Evolutionary conservation across 2,888 invertebrate genomes (phyloP).

Genomic region (Eudemis profundana): DNA sequence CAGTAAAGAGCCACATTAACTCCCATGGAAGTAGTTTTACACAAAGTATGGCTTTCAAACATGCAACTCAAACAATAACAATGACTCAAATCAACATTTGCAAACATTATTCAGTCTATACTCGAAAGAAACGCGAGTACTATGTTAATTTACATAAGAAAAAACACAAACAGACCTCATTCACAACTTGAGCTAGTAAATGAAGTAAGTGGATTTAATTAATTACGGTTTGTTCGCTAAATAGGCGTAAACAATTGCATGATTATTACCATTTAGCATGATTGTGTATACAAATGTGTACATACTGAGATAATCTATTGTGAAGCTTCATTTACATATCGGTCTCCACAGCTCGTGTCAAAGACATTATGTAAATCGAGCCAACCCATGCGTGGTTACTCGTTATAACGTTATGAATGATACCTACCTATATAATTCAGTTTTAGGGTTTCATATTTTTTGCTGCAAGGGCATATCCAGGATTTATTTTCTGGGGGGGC

Average conservation of each 20-base stretch:
- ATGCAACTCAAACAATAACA: conserved; percentile 8
- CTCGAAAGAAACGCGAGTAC: background rate
- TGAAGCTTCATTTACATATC: conserved; percentile 39
- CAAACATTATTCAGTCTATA: background rate
- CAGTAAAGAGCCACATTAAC: background rate
- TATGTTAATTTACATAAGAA: conserved; percentile 33
- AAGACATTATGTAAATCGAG: conserved; percentile 40
- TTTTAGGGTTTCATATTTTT: no score
- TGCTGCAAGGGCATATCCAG: no score
- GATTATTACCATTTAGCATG: conserved; percentile 49
- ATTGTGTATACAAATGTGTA: conserved; percentile 40
- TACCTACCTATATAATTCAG: conserved; percentile 1
- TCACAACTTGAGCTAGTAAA: conserved; percentile 20
- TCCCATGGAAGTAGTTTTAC: background rate
- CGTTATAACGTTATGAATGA: conserved; percentile 12
- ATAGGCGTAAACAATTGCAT: conserved; percentile 46
- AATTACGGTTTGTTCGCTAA: conserved; percentile 44
- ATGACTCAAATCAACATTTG: background rate
- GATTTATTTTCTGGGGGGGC: no score
- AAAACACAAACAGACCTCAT: conserved; percentile 31
- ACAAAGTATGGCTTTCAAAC: conserved; percentile 2
- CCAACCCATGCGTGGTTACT: conserved; percentile 14
- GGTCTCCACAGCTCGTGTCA: conserved; percentile 23
- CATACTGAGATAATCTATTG: conserved; percentile 27
- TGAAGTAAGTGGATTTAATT: conserved; percentile 35